Conservation (phyloP, 2,797 vertebrate species). For the Scleropages formosus region DNA sequence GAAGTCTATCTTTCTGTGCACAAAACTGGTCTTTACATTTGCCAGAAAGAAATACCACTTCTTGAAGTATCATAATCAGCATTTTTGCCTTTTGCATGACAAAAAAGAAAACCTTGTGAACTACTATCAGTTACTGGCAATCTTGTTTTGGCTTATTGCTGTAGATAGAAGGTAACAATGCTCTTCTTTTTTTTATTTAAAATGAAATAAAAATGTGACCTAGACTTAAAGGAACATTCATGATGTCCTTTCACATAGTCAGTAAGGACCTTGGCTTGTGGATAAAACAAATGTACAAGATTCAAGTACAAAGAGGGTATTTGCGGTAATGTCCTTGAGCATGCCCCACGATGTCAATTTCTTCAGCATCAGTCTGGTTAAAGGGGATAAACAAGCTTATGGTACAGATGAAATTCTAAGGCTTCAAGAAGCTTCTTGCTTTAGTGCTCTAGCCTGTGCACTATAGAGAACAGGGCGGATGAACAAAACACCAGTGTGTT, state of each 20-base stretch:
- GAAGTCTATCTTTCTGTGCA: not conserved
- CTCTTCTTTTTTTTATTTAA: too few relatives aligned
- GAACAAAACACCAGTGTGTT: not conserved
- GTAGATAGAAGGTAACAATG: not conserved
- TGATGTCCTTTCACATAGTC: not conserved
- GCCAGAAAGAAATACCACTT: not conserved
- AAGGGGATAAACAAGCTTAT: too few relatives aligned
- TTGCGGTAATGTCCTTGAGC: not conserved
- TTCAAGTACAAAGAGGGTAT: not conserved
- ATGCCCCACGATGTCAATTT: not conserved
- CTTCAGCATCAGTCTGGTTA: not conserved
- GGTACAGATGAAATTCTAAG: too few relatives aligned
- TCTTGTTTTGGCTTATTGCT: not conserved
- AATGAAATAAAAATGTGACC: conserved; percentile 9
- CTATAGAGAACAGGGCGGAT: not conserved
- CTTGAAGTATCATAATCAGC: conserved; percentile 3
- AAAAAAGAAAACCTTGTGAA: not conserved
- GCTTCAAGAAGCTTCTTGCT: too few relatives aligned
- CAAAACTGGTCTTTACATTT: not conserved
- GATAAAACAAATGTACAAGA: not conserved
- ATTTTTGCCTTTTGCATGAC: conserved; percentile 8
- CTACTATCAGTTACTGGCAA: not conserved
- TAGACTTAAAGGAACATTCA: not conserved
- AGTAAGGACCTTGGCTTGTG: not conserved
- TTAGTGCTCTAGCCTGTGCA: not conserved